Base-by-base conservation (phyloP, 2,113 vertebrate species). In the Lepus americanus region DNA sequence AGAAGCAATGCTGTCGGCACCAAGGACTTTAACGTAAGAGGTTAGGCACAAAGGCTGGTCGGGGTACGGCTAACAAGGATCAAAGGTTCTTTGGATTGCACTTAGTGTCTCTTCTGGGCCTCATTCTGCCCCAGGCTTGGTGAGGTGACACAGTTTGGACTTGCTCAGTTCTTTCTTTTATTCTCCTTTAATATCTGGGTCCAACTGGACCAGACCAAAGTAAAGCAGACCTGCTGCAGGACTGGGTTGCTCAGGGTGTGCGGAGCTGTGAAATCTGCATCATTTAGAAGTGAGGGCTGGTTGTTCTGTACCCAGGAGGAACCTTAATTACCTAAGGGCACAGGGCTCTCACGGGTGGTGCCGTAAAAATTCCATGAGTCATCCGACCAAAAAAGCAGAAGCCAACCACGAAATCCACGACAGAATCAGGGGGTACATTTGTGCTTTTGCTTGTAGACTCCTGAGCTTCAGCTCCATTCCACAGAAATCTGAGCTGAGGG, bases 401-500 rank as follows among this genome's bases (percentile, higher is more conserved):
- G 11, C 74, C 55, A 83, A 80, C 87, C 49, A 22, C 79, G 44
- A 95, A 78, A 81, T 81, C 72, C 17, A 6, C 36, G 33, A 69
- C 0, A 67, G 81, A 95, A 76, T 23, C 49, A n/a, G 25, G 20
- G 20, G 22, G 14, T 22, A n/a, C 77, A 61, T 82, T 85, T 84
- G 72, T 90, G 44, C 89, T 59, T 92, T 87, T 79, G 77, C 36
- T 92, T 90, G 61, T 72, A 91, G 86, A 96, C 94, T 94, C 86
- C 90, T 74, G 67, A 94, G 80, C 51, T 89, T 86, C 39, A 63
- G 81, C 88, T 97, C 96, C 81, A 61, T 14, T 20, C 6, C 67
- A n/a, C n/a, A 87, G 96, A 97, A 97, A 97, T 78, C 92, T 66
- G 92, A 97, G 91, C 96, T 72, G 80, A 51, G 78, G 76, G 69